Base-by-base conservation (phyloP, 2,888 invertebrate genomes). In the Oeneis ivallda region DNA sequence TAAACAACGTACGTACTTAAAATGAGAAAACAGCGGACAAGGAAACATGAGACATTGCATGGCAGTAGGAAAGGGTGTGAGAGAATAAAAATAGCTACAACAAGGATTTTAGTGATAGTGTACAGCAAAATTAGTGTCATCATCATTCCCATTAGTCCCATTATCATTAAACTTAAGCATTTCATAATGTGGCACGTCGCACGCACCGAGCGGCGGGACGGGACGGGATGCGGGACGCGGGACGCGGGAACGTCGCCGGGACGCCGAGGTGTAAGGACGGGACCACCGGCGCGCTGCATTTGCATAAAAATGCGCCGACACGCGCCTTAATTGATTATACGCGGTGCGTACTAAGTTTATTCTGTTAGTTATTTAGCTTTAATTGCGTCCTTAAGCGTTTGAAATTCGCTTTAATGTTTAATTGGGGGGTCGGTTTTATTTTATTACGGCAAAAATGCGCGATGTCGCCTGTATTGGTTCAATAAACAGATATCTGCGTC, bases 221-320 rank as follows among this genome's bases (percentile, higher is more conserved):
- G n/a, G n/a, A n/a, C 26, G 26, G 26, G 26, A 26, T 5, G 26
- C 9, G n/a, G 34, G 11, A 49, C 53, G 34, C 53, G 32, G 53
- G 53, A 53, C 54, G 34, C 54, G 13, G 32, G 3, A 8, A 11
- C 4, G 19, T 13, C 19, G 15, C 32, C 19, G 45, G 26, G 26
- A 32, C 45, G 32, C 45, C 45, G 58, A 56, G 50, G 39, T 43
- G 41, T 43, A 26, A 57, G 0, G 1, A 15, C 57, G 49, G 65
- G 85, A 85, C 86, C 86, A 85, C 86, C 85, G 75, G 79, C 78
- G 78, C 65, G 56, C 64, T 17, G 32, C 80, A 89, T 89, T 89
- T 81, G 84, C 89, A 89, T 89, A 88, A 88, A 88, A 89, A 89
- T 88, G 83, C 82, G 73, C 70, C 74, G 80, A 86, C 88, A 86